Conservation (phyloP, 2,113 vertebrate species). For the Ancistrus triradiatus region DNA sequence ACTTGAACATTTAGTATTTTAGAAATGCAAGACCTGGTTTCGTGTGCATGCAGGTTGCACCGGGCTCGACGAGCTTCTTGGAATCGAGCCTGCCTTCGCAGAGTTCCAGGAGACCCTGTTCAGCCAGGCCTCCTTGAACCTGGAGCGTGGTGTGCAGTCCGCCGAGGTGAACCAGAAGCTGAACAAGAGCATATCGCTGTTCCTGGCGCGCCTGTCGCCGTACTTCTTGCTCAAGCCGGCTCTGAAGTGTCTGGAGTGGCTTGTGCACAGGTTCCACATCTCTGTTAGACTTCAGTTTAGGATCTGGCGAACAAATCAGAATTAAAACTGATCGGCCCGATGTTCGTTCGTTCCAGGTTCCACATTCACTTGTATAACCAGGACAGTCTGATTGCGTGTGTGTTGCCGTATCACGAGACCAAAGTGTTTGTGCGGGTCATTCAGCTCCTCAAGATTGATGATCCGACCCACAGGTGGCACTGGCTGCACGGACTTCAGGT, state of each 20-base stretch:
- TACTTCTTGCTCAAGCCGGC: conserved; percentile 94
- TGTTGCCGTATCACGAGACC: conserved; percentile 89
- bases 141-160: conserved; percentile 90
- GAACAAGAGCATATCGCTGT: conserved; percentile 78
- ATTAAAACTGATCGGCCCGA: no score
- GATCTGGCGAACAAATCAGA: no score
- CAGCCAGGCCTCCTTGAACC: conserved; percentile 74
- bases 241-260: conserved; percentile 96
- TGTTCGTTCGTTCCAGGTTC: conserved; percentile 70
- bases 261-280: conserved; percentile 82
- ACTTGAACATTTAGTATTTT: no score
- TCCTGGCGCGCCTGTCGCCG: conserved; percentile 84
- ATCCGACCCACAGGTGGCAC: conserved; percentile 82
- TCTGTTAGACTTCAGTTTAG: no score
- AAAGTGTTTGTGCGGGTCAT: conserved; percentile 88
- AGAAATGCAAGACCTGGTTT: no score
- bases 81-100: conserved; percentile 81
- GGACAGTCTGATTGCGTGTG: conserved; percentile 85
- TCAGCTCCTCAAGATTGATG: conserved; percentile 82
- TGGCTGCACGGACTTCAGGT: conserved; percentile 91
- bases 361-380: conserved; percentile 90
- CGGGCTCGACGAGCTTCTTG: conserved; percentile 88
- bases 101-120: conserved; percentile 85
- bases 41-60: conserved; percentile 77
- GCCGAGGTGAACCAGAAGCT: conserved; percentile 84